phyloP scores from a whole-genome alignment of 2,113 vertebrate species.

The Lepidothrix coronata region DNA sequence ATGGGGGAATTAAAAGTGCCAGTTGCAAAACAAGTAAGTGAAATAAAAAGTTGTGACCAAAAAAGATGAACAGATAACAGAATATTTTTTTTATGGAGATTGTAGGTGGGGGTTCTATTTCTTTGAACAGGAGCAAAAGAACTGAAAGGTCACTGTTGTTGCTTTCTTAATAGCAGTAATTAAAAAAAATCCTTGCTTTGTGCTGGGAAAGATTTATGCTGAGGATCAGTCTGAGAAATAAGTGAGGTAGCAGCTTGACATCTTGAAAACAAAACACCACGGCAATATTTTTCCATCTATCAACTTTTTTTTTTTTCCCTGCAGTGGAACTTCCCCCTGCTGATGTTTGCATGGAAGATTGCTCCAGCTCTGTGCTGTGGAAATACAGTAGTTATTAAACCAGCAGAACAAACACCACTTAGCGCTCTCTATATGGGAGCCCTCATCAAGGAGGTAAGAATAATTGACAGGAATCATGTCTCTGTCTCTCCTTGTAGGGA shows the following conservation, averaged over 20 bases:
- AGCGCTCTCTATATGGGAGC: conserved; percentile 93
- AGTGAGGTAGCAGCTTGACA: conserved; percentile 66
- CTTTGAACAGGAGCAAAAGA: conserved; percentile 22
- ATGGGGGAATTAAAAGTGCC: background rate
- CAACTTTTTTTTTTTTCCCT: conserved; percentile 54
- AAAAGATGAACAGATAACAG: background rate
- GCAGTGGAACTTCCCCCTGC: conserved; percentile 99
- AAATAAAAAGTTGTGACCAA: conserved; percentile 1
- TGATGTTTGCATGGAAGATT: conserved; percentile 99
- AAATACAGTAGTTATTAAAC: conserved; percentile 95
- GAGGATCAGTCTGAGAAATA: conserved; percentile 64
- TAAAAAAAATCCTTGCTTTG: conserved; percentile 42
- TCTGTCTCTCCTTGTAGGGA: background rate
- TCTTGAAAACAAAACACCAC: conserved; percentile 60
- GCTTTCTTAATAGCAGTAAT: conserved; percentile 55
- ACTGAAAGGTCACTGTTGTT: conserved; percentile 3
- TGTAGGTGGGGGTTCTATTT: background rate
- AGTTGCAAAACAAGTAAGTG: background rate
- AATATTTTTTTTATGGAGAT: background rate
- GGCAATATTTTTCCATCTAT: conserved; percentile 59
- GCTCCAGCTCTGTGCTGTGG: conserved; percentile 94
- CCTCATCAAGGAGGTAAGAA: conserved; percentile 94
- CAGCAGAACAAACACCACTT: conserved; percentile 96
- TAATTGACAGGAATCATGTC: background rate
- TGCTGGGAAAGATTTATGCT: conserved; percentile 59